phyloP scores from a whole-genome alignment of 2,797 vertebrate genomes.

The Xiphorhynchus erythropygius region DNA sequence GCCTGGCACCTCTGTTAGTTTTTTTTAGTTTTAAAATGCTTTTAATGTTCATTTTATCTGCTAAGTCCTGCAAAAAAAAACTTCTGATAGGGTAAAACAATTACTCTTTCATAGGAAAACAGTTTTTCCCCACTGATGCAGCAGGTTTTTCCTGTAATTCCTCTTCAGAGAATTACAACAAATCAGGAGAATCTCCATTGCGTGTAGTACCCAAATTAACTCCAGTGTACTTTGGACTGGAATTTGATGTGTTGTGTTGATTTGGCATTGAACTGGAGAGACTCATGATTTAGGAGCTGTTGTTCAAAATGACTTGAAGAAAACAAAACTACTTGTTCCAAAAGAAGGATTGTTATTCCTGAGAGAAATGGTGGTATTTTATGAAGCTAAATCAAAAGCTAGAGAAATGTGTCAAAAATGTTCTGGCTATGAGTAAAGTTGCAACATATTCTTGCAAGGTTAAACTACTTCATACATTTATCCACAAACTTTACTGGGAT shows the following conservation, averaged over 20 bases:
- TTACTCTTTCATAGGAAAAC: neutral
- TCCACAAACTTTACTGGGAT: neutral
- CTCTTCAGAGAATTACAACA: neutral
- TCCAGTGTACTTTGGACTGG: neutral
- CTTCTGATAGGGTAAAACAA: neutral
- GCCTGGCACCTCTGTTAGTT: neutral
- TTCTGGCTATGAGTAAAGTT: neutral
- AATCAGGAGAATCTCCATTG: neutral
- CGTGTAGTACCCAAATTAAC: neutral
- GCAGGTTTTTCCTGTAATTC: neutral
- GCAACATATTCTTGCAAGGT: neutral
- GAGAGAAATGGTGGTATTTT: neutral
- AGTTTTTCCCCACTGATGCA: neutral
- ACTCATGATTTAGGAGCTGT: neutral
- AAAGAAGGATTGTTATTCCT: neutral
- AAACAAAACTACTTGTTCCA: neutral
- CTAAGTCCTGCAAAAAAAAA: neutral
- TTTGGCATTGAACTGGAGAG: neutral
- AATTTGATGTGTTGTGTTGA: neutral
- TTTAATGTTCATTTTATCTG: neutral
- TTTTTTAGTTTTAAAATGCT: neutral
- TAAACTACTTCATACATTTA: constrained; percentile 17
- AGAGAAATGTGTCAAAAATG: neutral
- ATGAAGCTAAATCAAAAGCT: neutral
- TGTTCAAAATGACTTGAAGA: neutral